phyloP scores from a whole-genome alignment of 2,797 vertebrate species.

The Diplodus puntazzo region DNA sequence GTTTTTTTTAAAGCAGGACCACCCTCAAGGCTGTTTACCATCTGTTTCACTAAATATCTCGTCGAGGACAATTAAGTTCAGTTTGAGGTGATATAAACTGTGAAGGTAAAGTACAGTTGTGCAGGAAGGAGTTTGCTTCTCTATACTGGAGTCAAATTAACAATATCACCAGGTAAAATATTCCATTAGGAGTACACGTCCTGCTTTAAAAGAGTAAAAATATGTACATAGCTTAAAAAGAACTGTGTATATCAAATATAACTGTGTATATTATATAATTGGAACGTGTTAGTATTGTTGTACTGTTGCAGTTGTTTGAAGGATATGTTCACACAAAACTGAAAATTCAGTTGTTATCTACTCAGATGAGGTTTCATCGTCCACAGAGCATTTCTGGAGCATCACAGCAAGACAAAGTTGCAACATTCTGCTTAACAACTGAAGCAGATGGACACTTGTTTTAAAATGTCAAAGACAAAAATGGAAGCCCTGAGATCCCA shows the following conservation, averaged over 20 bases:
- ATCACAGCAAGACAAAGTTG: no score
- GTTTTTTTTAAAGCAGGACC: not conserved
- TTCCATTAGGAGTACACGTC: not conserved
- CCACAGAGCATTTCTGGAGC: no score
- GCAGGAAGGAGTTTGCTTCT: not conserved
- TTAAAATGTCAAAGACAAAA: no score
- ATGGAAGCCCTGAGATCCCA: no score
- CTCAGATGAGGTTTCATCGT: no score
- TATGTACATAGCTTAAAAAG: no score
- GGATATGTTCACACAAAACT: no score
- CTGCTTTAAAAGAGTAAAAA: not conserved
- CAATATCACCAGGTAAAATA: not conserved
- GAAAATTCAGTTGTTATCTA: no score
- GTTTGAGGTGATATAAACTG: not conserved
- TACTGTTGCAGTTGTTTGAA: not conserved
- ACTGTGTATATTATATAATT: not conserved
- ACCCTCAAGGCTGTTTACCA: not conserved
- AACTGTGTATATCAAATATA: no score
- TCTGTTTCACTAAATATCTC: not conserved
- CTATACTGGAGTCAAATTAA: not conserved
- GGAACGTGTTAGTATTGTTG: not conserved
- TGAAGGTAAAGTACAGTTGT: not conserved
- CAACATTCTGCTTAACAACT: no score
- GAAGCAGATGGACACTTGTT: no score
- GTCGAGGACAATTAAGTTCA: not conserved